These are phyloP conservation scores for Pantelozetes paolii DNA, from an alignment of 2,888 invertebrate genomes.

Conservation along the genomic window DNA sequence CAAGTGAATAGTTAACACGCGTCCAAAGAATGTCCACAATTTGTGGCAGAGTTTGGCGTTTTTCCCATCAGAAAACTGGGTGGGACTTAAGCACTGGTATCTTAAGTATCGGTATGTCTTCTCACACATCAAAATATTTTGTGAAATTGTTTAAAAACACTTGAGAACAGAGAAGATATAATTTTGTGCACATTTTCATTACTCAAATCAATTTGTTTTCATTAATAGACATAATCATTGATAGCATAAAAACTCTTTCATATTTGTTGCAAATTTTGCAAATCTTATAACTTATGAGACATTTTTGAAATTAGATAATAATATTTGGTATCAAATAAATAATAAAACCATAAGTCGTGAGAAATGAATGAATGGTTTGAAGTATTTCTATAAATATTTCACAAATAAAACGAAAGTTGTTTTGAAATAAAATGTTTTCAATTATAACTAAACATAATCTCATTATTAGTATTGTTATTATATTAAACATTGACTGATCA, in stretches of 20 bases:
- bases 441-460: background rate
- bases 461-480: background rate
- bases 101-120: conserved; percentile 18
- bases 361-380: background rate
- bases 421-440: background rate
- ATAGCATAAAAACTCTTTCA: background rate
- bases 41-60: conserved; percentile 3
- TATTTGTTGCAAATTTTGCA: conserved; percentile 8
- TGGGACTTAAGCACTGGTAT: conserved; percentile 6
- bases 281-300: conserved; percentile 3
- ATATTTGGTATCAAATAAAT: background rate
- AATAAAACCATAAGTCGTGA: conserved; percentile 3
- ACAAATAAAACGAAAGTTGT: background rate
- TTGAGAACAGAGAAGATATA: background rate
- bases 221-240: background rate
- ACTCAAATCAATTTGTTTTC: conserved; percentile 13
- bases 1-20: background rate
- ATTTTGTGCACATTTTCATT: background rate
- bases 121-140: conserved; percentile 25
- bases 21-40: conserved; percentile 23
- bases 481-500: conserved; percentile 26
- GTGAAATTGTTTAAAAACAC: conserved; percentile 15
- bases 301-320: background rate
- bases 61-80: conserved; percentile 30
- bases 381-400: conserved; percentile 2